Evolutionary conservation across 2,888 invertebrate species (phyloP).

Genomic region (Tanytarsus gracilentus): DNA sequence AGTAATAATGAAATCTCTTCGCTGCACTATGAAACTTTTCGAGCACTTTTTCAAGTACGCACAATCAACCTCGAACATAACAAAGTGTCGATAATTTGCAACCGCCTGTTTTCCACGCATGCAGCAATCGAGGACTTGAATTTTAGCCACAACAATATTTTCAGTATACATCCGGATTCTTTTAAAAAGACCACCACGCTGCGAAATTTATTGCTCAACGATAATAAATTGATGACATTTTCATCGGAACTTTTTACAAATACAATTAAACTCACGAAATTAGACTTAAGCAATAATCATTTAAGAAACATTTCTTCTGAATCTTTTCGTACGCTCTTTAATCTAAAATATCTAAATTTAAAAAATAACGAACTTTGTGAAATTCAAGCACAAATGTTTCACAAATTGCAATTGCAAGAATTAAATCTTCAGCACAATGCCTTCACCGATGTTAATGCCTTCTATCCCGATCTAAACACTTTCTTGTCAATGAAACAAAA

Average conservation of each 20-base stretch:
- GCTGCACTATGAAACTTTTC: constrained; percentile 21
- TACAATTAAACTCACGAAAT: background rate
- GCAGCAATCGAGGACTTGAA: constrained; percentile 17
- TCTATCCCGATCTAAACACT: constrained; percentile 1
- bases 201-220: background rate
- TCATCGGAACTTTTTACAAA: constrained; percentile 5
- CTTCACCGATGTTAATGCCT: background rate
- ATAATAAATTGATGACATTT: constrained; percentile 15
- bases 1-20: constrained; percentile 2
- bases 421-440: constrained; percentile 17
- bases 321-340: background rate
- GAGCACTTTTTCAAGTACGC: constrained; percentile 5
- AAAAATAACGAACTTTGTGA: constrained; percentile 20
- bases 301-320: constrained; percentile 6
- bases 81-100: constrained; percentile 8
- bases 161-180: constrained; percentile 13
- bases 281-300: constrained; percentile 12
- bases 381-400: constrained; percentile 13
- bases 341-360: constrained; percentile 10
- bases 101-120: constrained; percentile 8
- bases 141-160: constrained; percentile 8
- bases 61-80: background rate
- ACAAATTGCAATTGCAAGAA: background rate
- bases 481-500: background rate
- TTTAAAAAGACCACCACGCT: constrained; percentile 14